Evolutionary conservation across 2,797 vertebrate genomes (phyloP), one percentile per base, ranked within the genome.

Genomic region (Aphelocoma californica): DNA sequence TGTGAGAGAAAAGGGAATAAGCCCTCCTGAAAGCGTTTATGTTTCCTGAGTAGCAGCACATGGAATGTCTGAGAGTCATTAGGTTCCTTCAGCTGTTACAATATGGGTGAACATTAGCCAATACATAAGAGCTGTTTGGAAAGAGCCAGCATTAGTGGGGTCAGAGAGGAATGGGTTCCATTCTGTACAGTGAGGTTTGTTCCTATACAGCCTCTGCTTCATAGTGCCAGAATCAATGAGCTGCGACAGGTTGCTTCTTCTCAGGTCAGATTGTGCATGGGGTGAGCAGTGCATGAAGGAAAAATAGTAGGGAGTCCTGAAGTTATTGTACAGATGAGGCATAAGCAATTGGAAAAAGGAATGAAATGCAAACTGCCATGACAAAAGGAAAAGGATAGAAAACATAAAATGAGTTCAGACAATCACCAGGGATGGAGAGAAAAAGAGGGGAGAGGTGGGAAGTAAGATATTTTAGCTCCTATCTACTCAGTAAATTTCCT

Each of bases 351-450:
- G 44, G 74, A 18, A 88, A 88, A 92, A 72, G 13, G 45, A 87
- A 91, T 48, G 47, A 85, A 92, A 87, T 69, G 65, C 79, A 92
- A 87, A 93, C 69, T 88, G 66, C 48, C 77, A 91, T 42, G 58
- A 83, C 42, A 79, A 88, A 92, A 85, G 29, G 31, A 62, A 61
- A 75, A 69, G 16, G 88, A 47, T 4, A 20, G 12, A 77, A 94
- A 92, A 61, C 42, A 61, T 54, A 65, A 92, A 75, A 75, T 48
- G 50, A 56, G 51, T 82, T n/a, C 44, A 80, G 50, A 25, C 28
- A 73, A 58, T 58, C 58, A 40, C 36, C 75, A 67, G 23, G 31
- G 36, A 70, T n/a, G 36, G 28, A 69, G n/a, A 72, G 19, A 73
- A 81, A 90, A 62, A 71, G 24, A 81, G 8, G 13, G 54, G 7